Evolutionary conservation across 2,888 invertebrate species (phyloP), one percentile per base, ranked within the genome.

Genomic region (Oxystoma pomonae): DNA sequence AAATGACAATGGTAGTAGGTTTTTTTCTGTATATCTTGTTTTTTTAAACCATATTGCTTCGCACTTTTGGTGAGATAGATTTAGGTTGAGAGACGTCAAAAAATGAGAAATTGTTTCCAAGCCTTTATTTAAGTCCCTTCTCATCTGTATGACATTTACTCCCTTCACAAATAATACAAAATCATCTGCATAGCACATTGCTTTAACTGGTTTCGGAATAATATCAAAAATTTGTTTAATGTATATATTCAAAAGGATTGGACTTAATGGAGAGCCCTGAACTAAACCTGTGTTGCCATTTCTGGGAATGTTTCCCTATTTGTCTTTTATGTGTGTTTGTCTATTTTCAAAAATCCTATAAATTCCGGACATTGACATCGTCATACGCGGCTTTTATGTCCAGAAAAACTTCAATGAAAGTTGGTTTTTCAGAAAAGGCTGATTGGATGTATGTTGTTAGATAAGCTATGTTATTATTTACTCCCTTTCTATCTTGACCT

Each of bases 171-270:
- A 50, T 1, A 64, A 22, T 16, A 21, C 55, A 16, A 65, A 16
- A 55, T 65, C 63, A 16, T 65, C 61, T 21, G 63, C 65, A 58
- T 63, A 63, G 49, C 58, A 56, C 1, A 65, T 21, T 0, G 63
- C 9, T 57, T 55, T 35, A 9, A 63, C 21, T 3, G 52, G 18
- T 16, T 58, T 21, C 12, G 53, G 55, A 12, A 61, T 58, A 16
- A 20, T 61, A 19, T 56, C 22, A 17, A 51, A 50, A 22, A 61
- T 12, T 1, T 16, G 12, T 55, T 55, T 53, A 19, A 53, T 61
- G 22, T 61, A 64, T 55, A 61, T 19, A 52, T 64, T 61, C 18
- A 64, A 64, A 1, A 61, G 53, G 16, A 59, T 18, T 20, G 64
- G 61, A 49, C 59, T 61, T 0, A 65, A 35, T 5, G 62, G 61